Evolutionary conservation across 2,113 vertebrate genomes (phyloP), one percentile per base, ranked within the genome.

Genomic region (Stercorarius parasiticus): DNA sequence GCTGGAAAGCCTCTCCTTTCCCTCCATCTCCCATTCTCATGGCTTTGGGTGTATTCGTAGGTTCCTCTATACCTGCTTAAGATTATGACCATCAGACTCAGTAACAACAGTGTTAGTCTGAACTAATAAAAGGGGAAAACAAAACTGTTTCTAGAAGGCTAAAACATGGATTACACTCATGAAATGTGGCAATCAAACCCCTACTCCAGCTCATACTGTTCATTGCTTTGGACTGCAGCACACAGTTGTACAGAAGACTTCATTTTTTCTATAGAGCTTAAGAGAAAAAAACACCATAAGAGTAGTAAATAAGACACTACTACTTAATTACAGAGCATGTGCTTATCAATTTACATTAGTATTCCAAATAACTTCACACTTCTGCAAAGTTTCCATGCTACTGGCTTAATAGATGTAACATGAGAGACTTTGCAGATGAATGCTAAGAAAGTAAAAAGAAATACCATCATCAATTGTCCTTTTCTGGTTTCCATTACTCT

Each of bases 1-100:
- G 98, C 38, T 99, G 98, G 97, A 99, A 99, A 45, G 98, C 97
- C 90, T 99, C 99, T 84, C 99, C 88, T 98, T 98, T 98, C 55
- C 97, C 92, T 61, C 98, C 98, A 97, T 99, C 98, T 91, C 96
- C 88, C 96, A 98, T 88, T 82, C 96, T 98, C 95, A 97, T 93
- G 52, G 96, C 82, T 98, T 99, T 99, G 50, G 98, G 93, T 71
- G 98, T 98, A 45, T 98, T 98, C 67, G 13, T 94, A 96, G 96
- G 79, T 49, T 98, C 97, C 67, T 97, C 97, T 97, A 93, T 45
- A 86, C 97, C 97, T 96, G 97, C 93, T 98, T 92, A 92, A 88
- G 83, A 96, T 95, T n/a, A 82, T 34, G 34, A 91, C 64, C 69
- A 97, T 47, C 47, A 96, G 67, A 94, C 5, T 56, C 42, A 88